Conservation (phyloP, 2,113 vertebrate genomes). For the Pteruthius melanotis region DNA sequence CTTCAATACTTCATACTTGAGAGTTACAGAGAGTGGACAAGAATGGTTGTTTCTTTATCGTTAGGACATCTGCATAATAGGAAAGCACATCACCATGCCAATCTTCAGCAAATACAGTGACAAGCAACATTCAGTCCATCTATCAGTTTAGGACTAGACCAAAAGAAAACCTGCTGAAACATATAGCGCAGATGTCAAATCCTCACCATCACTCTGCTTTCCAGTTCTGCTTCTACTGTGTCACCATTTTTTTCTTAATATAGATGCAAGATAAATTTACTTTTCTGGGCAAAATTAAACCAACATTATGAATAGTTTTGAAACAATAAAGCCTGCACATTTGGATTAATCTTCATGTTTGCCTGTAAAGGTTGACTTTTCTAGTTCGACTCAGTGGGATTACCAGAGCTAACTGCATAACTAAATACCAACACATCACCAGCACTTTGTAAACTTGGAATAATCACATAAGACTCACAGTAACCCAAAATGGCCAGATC, state of each 20-base stretch:
- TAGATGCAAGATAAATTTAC: neutral
- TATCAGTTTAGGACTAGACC: neutral
- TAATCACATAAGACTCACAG: neutral
- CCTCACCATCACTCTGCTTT: neutral
- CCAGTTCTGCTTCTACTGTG: neutral
- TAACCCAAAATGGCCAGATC: fast-evolving
- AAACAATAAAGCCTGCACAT: neutral
- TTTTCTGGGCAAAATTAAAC: neutral
- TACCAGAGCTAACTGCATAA: neutral
- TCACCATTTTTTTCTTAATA: neutral
- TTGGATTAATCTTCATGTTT: neutral
- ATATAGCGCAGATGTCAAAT: neutral
- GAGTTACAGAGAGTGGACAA: neutral
- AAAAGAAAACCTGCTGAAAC: neutral
- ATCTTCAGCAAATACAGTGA: neutral
- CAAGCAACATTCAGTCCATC: neutral
- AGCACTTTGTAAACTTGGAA: neutral
- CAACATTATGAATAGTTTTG: neutral
- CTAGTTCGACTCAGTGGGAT: neutral
- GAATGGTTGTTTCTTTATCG: neutral
- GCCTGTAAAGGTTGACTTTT: neutral
- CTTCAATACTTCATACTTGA: neutral
- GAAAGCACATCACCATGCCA: neutral
- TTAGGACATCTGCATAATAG: neutral
- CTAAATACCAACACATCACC: neutral